Conservation (phyloP, 2,888 invertebrate genomes). For the Pherbina coryleti region DNA sequence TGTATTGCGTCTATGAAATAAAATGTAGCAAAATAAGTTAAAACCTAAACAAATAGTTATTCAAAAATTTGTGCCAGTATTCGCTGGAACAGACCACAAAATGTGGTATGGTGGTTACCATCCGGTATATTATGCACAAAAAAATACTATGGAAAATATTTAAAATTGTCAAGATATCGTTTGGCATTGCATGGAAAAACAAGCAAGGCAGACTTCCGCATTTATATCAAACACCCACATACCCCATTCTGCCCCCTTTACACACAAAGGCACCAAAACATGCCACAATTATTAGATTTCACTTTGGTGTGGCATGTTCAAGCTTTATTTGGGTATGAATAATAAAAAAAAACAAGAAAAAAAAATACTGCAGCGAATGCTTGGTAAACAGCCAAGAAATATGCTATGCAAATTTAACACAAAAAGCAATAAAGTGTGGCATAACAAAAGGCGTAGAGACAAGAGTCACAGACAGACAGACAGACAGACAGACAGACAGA, state of each 20-base stretch:
- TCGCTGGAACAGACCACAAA: no score
- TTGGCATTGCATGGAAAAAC: neutral
- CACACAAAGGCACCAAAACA: no score
- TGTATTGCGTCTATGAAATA: no score
- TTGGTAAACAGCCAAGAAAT: constrained; percentile 57
- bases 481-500: neutral
- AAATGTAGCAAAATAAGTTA: no score
- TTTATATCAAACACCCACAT: neutral
- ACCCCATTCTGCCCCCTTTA: neutral
- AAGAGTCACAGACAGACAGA: neutral
- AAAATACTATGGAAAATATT: no score
- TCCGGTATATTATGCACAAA: no score
- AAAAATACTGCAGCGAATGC: neutral
- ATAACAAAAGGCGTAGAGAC: constrained; percentile 16
- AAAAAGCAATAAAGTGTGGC: constrained; percentile 37
- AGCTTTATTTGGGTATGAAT: neutral
- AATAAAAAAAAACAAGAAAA: neutral
- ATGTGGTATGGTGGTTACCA: no score
- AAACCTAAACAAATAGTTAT: no score
- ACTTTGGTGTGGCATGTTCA: neutral
- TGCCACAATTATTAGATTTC: neutral
- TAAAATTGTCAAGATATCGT: neutral
- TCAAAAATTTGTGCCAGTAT: no score
- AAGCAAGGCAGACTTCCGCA: neutral
- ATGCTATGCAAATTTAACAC: constrained; percentile 52